phyloP scores from a whole-genome alignment of 2,888 invertebrate species.

The Chrysodeixis includens region DNA sequence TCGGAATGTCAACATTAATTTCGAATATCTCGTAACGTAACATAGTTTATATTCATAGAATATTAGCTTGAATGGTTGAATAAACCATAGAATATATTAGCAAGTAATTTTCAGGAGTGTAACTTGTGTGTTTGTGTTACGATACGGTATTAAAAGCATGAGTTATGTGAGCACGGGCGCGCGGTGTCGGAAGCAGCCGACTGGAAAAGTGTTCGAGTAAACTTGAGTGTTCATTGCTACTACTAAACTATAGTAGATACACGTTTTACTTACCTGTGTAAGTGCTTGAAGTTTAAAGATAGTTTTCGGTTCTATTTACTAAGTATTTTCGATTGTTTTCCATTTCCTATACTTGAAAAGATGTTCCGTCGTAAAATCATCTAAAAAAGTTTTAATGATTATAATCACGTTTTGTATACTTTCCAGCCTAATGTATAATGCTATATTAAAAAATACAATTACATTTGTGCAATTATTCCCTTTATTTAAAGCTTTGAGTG shows the following conservation, averaged over 20 bases:
- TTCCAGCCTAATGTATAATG: too few species aligned
- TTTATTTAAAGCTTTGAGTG: too few species aligned
- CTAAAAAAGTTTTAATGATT: too few species aligned
- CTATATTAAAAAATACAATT: too few species aligned
- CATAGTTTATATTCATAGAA: slow-evolving; percentile 33
- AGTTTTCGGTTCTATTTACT: too few species aligned
- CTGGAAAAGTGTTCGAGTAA: slow-evolving; percentile 40
- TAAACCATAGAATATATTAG: slow-evolving; percentile 40
- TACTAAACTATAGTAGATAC: slow-evolving; percentile 35
- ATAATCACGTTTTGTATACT: too few species aligned
- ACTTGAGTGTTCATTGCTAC: slow-evolving; percentile 32
- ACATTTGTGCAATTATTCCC: too few species aligned
- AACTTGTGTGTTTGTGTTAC: slow-evolving; percentile 20
- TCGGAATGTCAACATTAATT: slow-evolving; percentile 5
- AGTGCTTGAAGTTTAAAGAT: slow-evolving; percentile 30
- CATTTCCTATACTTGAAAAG: too few species aligned
- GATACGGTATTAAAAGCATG: slow-evolving; percentile 20
- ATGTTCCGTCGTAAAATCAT: too few species aligned
- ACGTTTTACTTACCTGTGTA: slow-evolving; percentile 26
- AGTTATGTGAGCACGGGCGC: slow-evolving; percentile 16
- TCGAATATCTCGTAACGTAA: slow-evolving; percentile 17
- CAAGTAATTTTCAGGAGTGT: slow-evolving; percentile 37
- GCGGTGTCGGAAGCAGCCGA: slow-evolving; percentile 17
- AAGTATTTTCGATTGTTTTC: too few species aligned
- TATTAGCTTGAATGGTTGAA: slow-evolving; percentile 29